Evolutionary conservation across 2,797 vertebrate genomes (phyloP).

Genomic region (Petrocephalus schoutedeni): DNA sequence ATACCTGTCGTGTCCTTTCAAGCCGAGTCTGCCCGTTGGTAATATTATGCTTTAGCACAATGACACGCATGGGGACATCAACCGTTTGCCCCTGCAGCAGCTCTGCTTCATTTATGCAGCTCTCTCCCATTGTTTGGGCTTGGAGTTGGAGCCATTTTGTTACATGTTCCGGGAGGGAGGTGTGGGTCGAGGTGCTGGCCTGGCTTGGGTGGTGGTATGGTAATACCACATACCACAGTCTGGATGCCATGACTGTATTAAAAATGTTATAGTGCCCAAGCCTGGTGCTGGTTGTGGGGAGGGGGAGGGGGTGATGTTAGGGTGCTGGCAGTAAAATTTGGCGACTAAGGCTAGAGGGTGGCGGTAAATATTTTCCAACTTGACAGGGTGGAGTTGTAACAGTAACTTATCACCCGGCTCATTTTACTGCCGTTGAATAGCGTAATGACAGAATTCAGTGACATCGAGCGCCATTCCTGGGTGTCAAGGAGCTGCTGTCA

Average conservation of each 20-base stretch:
- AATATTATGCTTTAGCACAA: neutral
- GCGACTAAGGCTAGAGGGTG: neutral
- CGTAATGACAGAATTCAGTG: neutral
- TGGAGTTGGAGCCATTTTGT: neutral
- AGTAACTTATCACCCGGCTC: neutral
- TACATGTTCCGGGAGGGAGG: neutral
- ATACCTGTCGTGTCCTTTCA: neutral
- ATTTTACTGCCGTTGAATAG: neutral
- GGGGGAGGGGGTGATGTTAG: neutral
- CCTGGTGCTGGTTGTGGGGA: neutral
- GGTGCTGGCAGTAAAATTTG: neutral
- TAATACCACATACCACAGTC: neutral
- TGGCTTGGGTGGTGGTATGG: no score
- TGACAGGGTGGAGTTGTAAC: neutral
- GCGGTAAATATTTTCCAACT: neutral
- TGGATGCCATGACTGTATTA: neutral
- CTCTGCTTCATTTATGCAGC: neutral
- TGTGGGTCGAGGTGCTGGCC: no score
- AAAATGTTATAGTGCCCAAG: neutral
- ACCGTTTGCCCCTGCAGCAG: neutral
- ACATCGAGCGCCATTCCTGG: neutral
- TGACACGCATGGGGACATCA: neutral
- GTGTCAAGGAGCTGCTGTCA: neutral
- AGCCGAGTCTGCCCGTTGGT: neutral
- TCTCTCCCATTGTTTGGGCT: neutral